phyloP scores from a whole-genome alignment of 2,888 invertebrate genomes.

The Ormia ochracea region DNA sequence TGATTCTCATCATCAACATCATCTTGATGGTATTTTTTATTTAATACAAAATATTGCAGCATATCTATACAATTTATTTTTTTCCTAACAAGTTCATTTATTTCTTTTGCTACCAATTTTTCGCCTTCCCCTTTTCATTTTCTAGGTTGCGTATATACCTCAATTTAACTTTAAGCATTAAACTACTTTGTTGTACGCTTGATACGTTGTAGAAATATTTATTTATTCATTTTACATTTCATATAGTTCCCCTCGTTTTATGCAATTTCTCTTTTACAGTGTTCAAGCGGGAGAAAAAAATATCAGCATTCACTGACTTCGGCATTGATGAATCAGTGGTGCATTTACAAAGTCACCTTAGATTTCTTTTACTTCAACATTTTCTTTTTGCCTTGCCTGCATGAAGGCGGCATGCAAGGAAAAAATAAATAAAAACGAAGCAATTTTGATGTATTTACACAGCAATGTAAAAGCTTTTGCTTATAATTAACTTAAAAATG shows the following conservation, averaged over 20 bases:
- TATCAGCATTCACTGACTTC: slow-evolving; percentile 22
- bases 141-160: background rate
- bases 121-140: background rate
- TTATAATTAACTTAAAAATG: slow-evolving; percentile 23
- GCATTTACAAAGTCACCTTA: slow-evolving; percentile 41
- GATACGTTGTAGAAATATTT: slow-evolving; percentile 2
- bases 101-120: background rate
- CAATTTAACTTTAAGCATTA: slow-evolving; percentile 6
- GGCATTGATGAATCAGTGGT: slow-evolving; percentile 50
- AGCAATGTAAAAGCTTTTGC: background rate
- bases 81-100: slow-evolving; percentile 3
- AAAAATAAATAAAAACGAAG: background rate
- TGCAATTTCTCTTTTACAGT: slow-evolving; percentile 23
- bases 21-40: slow-evolving; percentile 15
- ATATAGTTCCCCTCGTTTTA: slow-evolving; percentile 2
- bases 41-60: background rate
- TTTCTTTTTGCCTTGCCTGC: background rate
- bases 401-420: background rate
- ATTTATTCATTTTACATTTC: background rate
- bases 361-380: slow-evolving; percentile 11
- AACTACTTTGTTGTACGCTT: background rate
- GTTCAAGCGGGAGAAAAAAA: slow-evolving; percentile 1
- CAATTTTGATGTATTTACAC: background rate
- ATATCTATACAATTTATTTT: slow-evolving; percentile 1
- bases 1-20: slow-evolving; percentile 26